Percentiles rank a stretch among this genome's conserved stretches.
Conservation (phyloP, 2,113 vertebrate genomes). For the Tupaia tana region DNA sequence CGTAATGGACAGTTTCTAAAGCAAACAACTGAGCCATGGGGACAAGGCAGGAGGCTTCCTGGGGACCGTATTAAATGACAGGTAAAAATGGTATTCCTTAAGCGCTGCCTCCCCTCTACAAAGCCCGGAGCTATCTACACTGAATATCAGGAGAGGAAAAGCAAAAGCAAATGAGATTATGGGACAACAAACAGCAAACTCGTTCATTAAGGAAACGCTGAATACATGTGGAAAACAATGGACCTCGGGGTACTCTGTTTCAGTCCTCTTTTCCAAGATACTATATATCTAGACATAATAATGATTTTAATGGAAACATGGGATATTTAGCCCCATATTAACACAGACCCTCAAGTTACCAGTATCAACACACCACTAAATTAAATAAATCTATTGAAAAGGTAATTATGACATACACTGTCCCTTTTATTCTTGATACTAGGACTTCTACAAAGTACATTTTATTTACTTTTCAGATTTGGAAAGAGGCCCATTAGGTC, state of each 20-base stretch:
- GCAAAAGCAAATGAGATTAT: background rate
- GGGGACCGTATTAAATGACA: background rate
- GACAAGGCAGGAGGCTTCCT: background rate
- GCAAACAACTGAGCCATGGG: background rate
- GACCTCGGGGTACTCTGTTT: background rate
- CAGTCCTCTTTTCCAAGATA: background rate
- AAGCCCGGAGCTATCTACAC: background rate
- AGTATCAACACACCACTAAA: background rate
- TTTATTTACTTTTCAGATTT: background rate
- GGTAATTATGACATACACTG: background rate
- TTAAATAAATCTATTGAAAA: background rate
- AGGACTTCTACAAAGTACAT: background rate
- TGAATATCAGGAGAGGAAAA: background rate
- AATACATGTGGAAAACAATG: background rate
- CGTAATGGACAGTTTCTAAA: background rate
- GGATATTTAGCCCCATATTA: background rate
- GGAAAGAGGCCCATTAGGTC: background rate
- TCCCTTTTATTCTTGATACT: background rate
- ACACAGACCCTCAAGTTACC: background rate
- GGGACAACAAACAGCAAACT: background rate
- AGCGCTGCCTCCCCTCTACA: background rate
- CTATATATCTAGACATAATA: background rate
- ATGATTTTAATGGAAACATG: background rate
- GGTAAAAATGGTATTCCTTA: background rate
- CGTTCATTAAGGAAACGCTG: background rate